phyloP scores from a whole-genome alignment of 2,113 vertebrate species.

The Neotragus moschatus region DNA sequence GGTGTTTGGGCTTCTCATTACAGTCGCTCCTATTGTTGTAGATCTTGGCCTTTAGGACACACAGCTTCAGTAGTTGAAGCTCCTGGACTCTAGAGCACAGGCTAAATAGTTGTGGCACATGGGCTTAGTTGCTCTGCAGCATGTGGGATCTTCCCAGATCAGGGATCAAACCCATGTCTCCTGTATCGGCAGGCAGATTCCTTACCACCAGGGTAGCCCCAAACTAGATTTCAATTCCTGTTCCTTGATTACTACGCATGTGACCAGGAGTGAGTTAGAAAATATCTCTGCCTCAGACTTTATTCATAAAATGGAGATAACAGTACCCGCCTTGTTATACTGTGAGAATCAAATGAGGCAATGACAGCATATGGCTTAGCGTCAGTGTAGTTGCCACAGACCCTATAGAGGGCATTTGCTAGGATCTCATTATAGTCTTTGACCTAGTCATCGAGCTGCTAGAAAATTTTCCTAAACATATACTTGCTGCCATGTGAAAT shows the following conservation, averaged over 20 bases:
- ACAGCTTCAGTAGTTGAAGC: not conserved
- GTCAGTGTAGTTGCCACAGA: not conserved
- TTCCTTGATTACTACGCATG: not conserved
- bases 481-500: not conserved
- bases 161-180: not conserved
- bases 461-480: not conserved
- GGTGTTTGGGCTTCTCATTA: not conserved
- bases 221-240: not conserved
- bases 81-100: not conserved
- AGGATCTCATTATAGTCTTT: not conserved
- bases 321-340: not conserved
- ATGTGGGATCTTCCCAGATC: not conserved
- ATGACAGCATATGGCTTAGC: not conserved
- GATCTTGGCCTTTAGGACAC: not conserved
- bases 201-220: not conserved
- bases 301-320: not conserved
- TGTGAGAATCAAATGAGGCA: not conserved
- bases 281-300: not conserved
- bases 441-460: not conserved
- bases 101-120: not conserved
- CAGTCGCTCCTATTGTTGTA: not conserved
- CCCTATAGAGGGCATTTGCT: not conserved
- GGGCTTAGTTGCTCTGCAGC: not conserved
- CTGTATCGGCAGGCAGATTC: not conserved
- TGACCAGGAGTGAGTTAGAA: not conserved